Conservation (phyloP, 2,113 vertebrate species). For the Sinocyclocheilus maitianheensis region DNA sequence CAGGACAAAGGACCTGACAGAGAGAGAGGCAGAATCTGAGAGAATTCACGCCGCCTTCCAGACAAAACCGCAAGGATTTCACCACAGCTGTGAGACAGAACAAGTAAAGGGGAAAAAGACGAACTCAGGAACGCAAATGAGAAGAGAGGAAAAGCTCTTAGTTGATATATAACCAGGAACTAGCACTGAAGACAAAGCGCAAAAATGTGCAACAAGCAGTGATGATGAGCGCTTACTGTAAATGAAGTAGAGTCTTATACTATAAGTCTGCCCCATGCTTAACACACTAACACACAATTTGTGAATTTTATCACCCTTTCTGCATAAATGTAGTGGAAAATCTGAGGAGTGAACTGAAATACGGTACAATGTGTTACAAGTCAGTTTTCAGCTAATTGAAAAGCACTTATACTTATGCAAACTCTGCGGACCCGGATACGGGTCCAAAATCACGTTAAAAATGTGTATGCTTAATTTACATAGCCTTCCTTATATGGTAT, state of each 20-base stretch:
- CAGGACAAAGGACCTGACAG: constrained; percentile 60
- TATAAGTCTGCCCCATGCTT: not conserved
- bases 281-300: not conserved
- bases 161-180: constrained; percentile 10
- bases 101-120: not conserved
- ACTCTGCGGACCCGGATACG: no score
- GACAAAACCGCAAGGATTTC: constrained; percentile 45
- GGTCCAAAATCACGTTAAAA: no score
- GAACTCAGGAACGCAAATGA: constrained; percentile 7
- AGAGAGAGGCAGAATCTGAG: constrained; percentile 42
- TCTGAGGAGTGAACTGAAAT: not conserved
- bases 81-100: not conserved
- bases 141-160: constrained; percentile 17
- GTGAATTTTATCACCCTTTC: not conserved
- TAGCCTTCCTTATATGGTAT: no score
- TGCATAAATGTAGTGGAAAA: not conserved
- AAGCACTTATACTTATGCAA: no score
- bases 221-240: not conserved
- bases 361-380: not conserved
- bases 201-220: not conserved
- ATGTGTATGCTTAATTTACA: no score
- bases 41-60: constrained; percentile 38
- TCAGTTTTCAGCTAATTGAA: not conserved
- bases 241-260: not conserved
- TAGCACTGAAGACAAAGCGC: not conserved